These are phyloP conservation scores for Cryptomyrus ogoouensis DNA, from an alignment of 2,113 vertebrate genomes.

Conservation along the genomic window DNA sequence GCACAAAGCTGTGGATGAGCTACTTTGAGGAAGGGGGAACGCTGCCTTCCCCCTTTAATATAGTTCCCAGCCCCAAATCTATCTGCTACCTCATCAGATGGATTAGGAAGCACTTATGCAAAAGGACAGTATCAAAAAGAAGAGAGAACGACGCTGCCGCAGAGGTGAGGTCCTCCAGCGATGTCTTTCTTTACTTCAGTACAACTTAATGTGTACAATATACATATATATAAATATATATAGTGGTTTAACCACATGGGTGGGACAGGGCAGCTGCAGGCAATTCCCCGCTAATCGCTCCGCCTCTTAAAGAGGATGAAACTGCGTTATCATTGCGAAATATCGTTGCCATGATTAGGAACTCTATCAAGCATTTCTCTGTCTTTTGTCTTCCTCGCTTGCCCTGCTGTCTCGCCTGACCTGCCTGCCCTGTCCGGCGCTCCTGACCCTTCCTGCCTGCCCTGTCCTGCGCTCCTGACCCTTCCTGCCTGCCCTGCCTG, in stretches of 20 bases:
- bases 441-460: too few species aligned
- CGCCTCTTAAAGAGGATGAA: too few species aligned
- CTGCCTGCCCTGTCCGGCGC: too few species aligned
- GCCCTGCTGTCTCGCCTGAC: too few species aligned
- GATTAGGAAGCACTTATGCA: conserved; percentile 73
- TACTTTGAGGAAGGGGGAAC: conserved; percentile 98
- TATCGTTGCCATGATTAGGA: too few species aligned
- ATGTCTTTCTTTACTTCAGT: background rate
- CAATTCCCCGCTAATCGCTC: too few species aligned
- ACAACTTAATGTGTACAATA: background rate
- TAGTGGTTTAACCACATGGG: background rate
- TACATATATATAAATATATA: background rate
- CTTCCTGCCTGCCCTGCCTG: too few species aligned
- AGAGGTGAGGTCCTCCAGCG: conserved; percentile 67
- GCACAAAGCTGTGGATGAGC: conserved; percentile 99
- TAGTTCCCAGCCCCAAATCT: conserved; percentile 92
- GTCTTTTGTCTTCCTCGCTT: too few species aligned
- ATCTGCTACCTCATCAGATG: conserved; percentile 79
- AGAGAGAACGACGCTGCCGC: conserved; percentile 82
- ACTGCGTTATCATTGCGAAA: too few species aligned
- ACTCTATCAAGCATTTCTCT: too few species aligned
- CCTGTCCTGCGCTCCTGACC: too few species aligned
- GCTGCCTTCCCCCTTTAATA: conserved; percentile 91
- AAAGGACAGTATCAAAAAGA: conserved; percentile 64
- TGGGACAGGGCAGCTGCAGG: too few species aligned